Percentiles rank a stretch among this genome's conserved stretches.
These are phyloP conservation scores for Oceanites oceanicus DNA, from an alignment of 2,113 vertebrate genomes.

Conservation along the genomic window DNA sequence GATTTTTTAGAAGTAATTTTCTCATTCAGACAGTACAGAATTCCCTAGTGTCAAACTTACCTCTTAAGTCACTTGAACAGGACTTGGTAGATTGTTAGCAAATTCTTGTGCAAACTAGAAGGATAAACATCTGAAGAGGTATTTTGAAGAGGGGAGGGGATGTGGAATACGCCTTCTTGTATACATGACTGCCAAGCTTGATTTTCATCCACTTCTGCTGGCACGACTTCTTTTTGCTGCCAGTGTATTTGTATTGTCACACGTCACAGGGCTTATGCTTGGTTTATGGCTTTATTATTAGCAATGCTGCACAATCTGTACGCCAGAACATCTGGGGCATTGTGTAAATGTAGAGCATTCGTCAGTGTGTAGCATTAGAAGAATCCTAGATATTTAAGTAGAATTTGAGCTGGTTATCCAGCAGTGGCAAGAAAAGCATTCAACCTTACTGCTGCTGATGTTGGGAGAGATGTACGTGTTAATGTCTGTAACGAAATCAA, in stretches of 20 bases:
- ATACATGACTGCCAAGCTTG: background rate
- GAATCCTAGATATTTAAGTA: constrained; percentile 59
- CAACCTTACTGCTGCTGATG: background rate
- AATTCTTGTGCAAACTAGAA: background rate
- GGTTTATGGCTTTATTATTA: constrained; percentile 51
- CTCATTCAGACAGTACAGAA: background rate
- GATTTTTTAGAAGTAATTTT: background rate
- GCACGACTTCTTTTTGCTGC: background rate
- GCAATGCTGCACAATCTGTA: background rate
- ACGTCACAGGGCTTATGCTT: constrained; percentile 40
- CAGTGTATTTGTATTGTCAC: background rate
- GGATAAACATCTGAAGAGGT: background rate
- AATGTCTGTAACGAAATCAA: background rate
- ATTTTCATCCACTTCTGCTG: background rate
- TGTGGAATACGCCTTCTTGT: background rate
- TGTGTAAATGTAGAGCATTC: background rate
- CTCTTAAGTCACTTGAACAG: background rate
- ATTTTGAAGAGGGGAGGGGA: background rate
- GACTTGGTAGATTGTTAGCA: background rate
- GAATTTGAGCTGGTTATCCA: constrained; percentile 55
- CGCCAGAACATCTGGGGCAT: constrained; percentile 63
- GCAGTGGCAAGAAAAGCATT: constrained; percentile 24
- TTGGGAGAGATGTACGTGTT: background rate
- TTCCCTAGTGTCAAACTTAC: background rate
- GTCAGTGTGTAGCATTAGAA: constrained; percentile 49